phyloP scores from a whole-genome alignment of 2,797 vertebrate genomes.

The Mareca strepera region DNA sequence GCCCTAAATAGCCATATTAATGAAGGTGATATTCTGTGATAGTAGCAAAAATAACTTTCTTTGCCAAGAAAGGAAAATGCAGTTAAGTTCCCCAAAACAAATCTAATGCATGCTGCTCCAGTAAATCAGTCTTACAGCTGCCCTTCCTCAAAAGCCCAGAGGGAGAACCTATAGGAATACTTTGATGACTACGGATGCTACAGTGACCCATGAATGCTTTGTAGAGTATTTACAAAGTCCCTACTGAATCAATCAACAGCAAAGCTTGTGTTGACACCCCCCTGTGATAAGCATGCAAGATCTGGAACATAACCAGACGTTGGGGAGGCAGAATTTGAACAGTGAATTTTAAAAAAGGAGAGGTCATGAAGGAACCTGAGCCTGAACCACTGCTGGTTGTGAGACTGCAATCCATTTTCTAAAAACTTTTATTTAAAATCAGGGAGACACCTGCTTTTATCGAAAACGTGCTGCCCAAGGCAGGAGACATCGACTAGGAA shows the following conservation, averaged over 20 bases:
- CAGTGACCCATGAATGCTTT: not conserved
- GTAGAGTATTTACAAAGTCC: not conserved
- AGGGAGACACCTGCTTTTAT: not conserved
- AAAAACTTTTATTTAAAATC: not conserved
- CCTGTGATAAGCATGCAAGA: not conserved
- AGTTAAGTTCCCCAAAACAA: not conserved
- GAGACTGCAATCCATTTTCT: not conserved
- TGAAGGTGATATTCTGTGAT: not conserved
- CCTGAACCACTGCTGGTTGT: not conserved
- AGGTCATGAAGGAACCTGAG: not conserved
- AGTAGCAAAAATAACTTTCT: not conserved
- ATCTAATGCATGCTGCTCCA: not conserved
- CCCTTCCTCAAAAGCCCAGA: not conserved
- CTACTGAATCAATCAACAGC: not conserved
- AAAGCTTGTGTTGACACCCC: not conserved
- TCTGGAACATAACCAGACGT: not conserved
- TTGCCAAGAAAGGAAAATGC: not conserved
- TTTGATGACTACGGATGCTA: not conserved
- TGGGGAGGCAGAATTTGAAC: not conserved
- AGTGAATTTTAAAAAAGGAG: not conserved
- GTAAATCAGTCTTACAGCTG: not conserved
- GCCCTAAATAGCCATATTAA: not conserved
- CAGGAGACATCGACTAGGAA: not conserved
- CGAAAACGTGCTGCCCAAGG: not conserved
- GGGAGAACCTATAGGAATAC: not conserved